phyloP scores from a whole-genome alignment of 2,113 vertebrate genomes.

The Gallinago jamesoni region DNA sequence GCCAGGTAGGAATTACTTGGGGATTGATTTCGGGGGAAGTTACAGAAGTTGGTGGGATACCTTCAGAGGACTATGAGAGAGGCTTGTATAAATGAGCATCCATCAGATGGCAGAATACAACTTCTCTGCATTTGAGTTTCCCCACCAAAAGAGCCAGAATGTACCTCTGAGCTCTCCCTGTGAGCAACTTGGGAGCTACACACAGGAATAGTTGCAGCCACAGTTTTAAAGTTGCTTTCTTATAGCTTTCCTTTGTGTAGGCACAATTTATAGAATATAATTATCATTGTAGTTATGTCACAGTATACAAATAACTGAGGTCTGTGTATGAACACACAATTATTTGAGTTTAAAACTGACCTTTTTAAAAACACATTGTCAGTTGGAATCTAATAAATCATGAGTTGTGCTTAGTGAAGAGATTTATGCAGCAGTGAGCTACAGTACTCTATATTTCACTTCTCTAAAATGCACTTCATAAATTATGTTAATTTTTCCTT shows the following conservation, averaged over 20 bases:
- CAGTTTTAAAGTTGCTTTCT: not conserved
- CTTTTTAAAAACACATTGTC: not conserved
- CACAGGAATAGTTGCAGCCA: not conserved
- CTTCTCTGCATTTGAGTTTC: not conserved
- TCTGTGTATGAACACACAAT: not conserved
- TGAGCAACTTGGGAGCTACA: not conserved
- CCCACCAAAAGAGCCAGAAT: accelerated
- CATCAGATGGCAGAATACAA: not conserved
- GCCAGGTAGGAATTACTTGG: not conserved
- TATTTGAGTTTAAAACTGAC: not conserved
- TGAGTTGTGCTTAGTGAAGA: not conserved
- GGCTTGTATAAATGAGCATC: not conserved
- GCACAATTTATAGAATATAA: not conserved
- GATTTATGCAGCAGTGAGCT: not conserved
- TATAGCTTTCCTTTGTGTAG: not conserved
- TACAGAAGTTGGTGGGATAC: not conserved
- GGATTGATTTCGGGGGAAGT: not conserved
- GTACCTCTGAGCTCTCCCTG: not conserved
- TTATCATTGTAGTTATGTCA: not conserved
- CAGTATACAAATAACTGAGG: not conserved
- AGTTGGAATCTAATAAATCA: not conserved
- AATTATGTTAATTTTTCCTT: not conserved
- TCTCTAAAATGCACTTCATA: not conserved
- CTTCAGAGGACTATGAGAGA: not conserved
- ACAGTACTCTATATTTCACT: not conserved